These are phyloP conservation scores for Pteronura brasiliensis DNA, from an alignment of 2,113 vertebrate genomes.

Conservation along the genomic window DNA sequence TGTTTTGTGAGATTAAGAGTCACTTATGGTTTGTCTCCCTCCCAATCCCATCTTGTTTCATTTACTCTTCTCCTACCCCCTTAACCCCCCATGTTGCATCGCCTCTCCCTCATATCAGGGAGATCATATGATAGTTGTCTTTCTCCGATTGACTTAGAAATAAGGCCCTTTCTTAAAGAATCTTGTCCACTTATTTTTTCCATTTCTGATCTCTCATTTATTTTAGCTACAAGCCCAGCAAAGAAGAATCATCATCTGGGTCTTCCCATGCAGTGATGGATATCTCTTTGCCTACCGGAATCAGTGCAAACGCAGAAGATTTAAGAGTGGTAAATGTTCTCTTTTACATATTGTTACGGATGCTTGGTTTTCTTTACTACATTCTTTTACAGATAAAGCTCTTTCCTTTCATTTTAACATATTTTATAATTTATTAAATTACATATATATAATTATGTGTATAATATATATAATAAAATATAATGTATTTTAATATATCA, in stretches of 20 bases:
- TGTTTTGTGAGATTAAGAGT: too few relatives aligned
- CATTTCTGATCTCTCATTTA: not conserved
- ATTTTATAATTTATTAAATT: too few relatives aligned
- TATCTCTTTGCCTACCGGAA: constrained; percentile 90
- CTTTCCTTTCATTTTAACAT: not conserved
- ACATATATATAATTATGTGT: too few relatives aligned
- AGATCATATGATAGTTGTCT: too few relatives aligned
- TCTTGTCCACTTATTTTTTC: not conserved
- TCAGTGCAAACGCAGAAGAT: constrained; percentile 86
- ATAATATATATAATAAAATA: too few relatives aligned
- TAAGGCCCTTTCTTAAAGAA: not conserved
- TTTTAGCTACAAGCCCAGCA: constrained; percentile 86
- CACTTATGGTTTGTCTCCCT: too few relatives aligned
- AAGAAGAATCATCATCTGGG: constrained; percentile 76
- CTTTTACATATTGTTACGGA: not conserved
- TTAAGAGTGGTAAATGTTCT: constrained; percentile 83
- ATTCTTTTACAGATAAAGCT: not conserved
- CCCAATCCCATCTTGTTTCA: too few relatives aligned
- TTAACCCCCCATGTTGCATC: too few relatives aligned
- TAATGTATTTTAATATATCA: not conserved
- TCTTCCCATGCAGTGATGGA: constrained; percentile 92
- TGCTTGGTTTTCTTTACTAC: not conserved
- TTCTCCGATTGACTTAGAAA: too few relatives aligned
- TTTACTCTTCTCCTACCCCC: too few relatives aligned
- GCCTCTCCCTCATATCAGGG: too few relatives aligned